phyloP scores from a whole-genome alignment of 2,797 vertebrate genomes.

The Pelodytes ibericus region DNA sequence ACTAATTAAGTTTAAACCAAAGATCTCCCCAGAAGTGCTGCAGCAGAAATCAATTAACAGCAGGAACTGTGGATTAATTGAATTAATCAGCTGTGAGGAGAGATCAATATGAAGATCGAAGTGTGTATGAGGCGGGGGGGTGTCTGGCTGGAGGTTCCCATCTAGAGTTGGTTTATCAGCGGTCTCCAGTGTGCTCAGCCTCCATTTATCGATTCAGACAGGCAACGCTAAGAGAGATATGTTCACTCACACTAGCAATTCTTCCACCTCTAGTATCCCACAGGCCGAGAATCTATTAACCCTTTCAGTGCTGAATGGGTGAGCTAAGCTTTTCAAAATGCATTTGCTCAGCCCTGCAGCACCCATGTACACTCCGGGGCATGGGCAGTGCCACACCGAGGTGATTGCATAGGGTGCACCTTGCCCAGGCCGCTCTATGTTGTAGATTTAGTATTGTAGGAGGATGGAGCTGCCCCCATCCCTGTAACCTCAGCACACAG shows the following conservation, averaged over 20 bases:
- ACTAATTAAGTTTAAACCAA: constrained; percentile 44
- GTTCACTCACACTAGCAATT: constrained; percentile 6
- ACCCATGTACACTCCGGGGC: no score
- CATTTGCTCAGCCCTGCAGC: no score
- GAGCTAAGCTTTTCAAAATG: no score
- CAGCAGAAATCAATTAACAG: constrained; percentile 49
- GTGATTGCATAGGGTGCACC: no score
- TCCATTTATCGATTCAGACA: not conserved
- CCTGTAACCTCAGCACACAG: no score
- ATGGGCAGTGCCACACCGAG: no score
- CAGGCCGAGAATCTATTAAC: not conserved
- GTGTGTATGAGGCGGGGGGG: constrained; percentile 1
- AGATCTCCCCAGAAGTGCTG: constrained; percentile 19
- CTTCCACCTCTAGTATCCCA: not conserved
- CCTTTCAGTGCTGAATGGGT: no score
- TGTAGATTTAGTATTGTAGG: no score
- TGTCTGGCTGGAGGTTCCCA: constrained; percentile 27
- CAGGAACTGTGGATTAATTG: constrained; percentile 41
- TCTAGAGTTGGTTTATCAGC: constrained; percentile 33
- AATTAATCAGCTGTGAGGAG: constrained; percentile 46
- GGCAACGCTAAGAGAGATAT: not conserved
- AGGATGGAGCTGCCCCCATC: no score
- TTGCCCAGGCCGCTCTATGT: no score
- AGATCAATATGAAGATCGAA: constrained; percentile 38
- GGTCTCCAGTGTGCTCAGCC: constrained; percentile 9